These are phyloP conservation scores for Uropsilus gracilis DNA, from an alignment of 2,113 vertebrate species.

Conservation along the genomic window DNA sequence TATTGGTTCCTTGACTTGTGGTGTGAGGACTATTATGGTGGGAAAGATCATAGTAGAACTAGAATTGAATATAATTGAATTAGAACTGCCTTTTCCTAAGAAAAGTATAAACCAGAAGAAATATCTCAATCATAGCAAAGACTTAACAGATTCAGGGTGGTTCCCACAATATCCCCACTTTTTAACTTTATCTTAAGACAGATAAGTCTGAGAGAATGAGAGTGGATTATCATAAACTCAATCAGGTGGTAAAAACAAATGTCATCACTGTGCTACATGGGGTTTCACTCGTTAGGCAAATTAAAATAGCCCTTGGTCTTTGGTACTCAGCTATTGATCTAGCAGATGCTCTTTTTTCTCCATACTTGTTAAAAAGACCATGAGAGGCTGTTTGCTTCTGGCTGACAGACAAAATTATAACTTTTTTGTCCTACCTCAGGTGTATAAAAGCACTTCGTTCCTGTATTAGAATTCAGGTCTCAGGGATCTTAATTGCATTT, in stretches of 20 bases:
- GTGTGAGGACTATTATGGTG: background rate
- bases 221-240: background rate
- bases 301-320: background rate
- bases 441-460: background rate
- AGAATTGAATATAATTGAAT: too few relatives aligned
- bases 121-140: background rate
- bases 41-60: background rate
- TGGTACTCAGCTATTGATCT: background rate
- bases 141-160: background rate
- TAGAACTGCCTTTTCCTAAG: too few relatives aligned
- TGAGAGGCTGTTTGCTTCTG: background rate
- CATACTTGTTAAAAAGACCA: background rate
- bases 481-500: background rate
- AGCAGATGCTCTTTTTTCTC: background rate
- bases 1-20: background rate
- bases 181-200: background rate
- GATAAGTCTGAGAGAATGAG: background rate
- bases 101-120: background rate
- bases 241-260: background rate
- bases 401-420: background rate
- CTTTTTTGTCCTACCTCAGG: background rate
- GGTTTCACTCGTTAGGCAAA: background rate
- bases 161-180: background rate
- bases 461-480: background rate
- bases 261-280: background rate